Evolutionary conservation across 1,140 invertebrate genomes (phyloP).

Genomic region (Sycophila sp.): DNA sequence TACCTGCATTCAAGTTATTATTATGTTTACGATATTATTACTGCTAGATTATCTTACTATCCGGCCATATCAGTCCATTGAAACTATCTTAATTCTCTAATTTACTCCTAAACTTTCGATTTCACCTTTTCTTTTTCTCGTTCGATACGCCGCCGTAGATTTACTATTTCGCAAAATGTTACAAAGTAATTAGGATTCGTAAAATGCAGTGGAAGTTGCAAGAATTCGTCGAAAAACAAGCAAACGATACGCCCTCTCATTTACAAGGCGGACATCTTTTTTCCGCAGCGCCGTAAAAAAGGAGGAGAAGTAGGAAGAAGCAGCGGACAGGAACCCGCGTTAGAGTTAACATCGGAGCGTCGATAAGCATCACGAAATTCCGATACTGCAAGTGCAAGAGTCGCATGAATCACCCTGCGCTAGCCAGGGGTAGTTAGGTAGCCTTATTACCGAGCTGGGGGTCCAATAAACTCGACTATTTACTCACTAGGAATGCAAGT

Average conservation of each 20-base stretch:
- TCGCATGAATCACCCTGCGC: constrained; percentile 30
- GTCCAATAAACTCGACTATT: constrained; percentile 51
- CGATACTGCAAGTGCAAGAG: constrained; percentile 32
- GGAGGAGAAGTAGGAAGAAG: too few species aligned
- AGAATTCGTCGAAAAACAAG: too few species aligned
- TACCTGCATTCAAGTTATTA: too few species aligned
- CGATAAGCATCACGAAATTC: constrained; percentile 37
- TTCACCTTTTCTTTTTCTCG: too few species aligned
- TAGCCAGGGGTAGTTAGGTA: not conserved
- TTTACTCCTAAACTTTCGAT: not conserved
- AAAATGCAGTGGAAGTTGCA: not conserved
- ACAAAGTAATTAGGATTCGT: not conserved
- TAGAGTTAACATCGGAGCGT: too few species aligned
- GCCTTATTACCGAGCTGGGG: constrained; percentile 25
- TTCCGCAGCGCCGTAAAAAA: too few species aligned
- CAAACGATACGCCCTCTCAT: too few species aligned
- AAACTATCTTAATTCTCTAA: not conserved
- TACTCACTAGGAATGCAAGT: constrained; percentile 45
- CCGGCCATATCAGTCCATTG: too few species aligned
- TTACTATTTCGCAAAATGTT: not conserved
- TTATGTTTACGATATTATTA: not conserved
- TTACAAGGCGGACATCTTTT: too few species aligned
- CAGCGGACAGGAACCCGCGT: too few species aligned
- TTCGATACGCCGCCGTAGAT: too few species aligned
- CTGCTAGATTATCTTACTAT: too few species aligned